A percentile compares a stretch with the other conserved stretches of the same genome.
Conservation (phyloP, 2,113 vertebrate species). For the Stigmatopora nigra region DNA sequence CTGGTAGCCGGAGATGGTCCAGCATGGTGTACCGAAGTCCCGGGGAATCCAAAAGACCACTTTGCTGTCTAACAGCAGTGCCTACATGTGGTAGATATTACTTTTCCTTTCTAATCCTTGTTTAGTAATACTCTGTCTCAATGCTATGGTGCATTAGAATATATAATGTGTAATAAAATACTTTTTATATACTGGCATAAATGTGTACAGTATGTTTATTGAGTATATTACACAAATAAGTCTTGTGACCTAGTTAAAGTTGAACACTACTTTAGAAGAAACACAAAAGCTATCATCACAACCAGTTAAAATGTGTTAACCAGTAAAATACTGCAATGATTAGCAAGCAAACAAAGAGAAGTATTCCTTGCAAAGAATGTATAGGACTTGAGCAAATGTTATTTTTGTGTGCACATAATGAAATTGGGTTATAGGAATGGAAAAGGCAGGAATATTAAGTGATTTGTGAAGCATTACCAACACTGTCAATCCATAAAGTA, state of each 20-base stretch:
- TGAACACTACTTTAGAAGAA: slow-evolving; percentile 13
- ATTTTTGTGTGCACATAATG: slow-evolving; percentile 3
- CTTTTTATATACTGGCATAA: no score
- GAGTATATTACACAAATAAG: no score
- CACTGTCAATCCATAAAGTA: slow-evolving; percentile 15
- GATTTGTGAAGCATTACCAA: slow-evolving; percentile 11
- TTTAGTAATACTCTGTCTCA: no score
- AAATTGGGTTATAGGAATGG: slow-evolving; percentile 4
- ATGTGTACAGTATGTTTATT: no score
- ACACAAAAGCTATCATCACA: slow-evolving; percentile 8
- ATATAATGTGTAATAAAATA: no score
- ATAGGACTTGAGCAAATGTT: slow-evolving; percentile 10
- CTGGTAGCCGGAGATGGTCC: no score
- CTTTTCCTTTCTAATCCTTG: no score
- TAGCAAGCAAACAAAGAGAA: not conserved
- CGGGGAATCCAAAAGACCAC: no score
- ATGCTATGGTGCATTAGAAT: no score
- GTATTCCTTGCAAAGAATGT: not conserved
- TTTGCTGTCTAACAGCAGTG: no score
- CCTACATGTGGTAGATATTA: no score
- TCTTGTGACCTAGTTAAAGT: slow-evolving; percentile 3
- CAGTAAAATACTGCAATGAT: not conserved
- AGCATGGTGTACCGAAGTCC: no score
- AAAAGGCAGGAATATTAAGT: slow-evolving; percentile 13
- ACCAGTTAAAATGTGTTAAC: slow-evolving; percentile 17